Conservation (phyloP, 2,113 vertebrate species). For the Pardalotus punctatus region DNA sequence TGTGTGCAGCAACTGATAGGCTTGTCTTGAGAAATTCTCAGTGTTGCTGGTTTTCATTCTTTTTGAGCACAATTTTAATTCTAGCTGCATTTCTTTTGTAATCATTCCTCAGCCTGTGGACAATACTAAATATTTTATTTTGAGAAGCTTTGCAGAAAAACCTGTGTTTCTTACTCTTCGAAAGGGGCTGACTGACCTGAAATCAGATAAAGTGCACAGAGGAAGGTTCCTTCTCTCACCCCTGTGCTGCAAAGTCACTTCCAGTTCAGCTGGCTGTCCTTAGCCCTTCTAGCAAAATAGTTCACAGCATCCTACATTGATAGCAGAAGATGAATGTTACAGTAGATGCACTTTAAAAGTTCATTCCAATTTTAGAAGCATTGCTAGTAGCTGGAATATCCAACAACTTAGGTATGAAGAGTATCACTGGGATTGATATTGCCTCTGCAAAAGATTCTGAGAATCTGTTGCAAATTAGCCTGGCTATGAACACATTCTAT, state of each 20-base stretch:
- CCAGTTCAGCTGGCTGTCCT: slow-evolving; percentile 8
- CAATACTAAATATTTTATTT: slow-evolving; percentile 7
- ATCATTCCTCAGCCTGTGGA: background rate
- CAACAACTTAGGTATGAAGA: background rate
- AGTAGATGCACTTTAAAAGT: slow-evolving; percentile 35
- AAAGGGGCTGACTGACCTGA: background rate
- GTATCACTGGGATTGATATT: slow-evolving; percentile 7
- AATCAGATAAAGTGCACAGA: slow-evolving; percentile 11
- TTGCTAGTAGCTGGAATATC: slow-evolving; percentile 23
- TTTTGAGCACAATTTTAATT: slow-evolving; percentile 25
- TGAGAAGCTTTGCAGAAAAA: background rate
- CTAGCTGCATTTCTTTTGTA: background rate
- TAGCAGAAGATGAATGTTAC: slow-evolving; percentile 36
- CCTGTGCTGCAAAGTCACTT: background rate
- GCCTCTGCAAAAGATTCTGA: background rate
- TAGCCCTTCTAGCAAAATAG: slow-evolving; percentile 34
- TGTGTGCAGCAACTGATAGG: slow-evolving; percentile 25
- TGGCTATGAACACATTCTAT: background rate
- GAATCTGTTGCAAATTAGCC: background rate
- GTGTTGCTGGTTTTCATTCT: background rate
- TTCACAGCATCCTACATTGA: slow-evolving; percentile 16
- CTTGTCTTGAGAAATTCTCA: background rate
- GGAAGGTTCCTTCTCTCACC: background rate
- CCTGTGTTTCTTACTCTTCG: background rate
- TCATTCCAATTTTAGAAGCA: slow-evolving; percentile 11